Base-by-base conservation (phyloP, 1,140 invertebrate species). In the Planococcus citri region DNA sequence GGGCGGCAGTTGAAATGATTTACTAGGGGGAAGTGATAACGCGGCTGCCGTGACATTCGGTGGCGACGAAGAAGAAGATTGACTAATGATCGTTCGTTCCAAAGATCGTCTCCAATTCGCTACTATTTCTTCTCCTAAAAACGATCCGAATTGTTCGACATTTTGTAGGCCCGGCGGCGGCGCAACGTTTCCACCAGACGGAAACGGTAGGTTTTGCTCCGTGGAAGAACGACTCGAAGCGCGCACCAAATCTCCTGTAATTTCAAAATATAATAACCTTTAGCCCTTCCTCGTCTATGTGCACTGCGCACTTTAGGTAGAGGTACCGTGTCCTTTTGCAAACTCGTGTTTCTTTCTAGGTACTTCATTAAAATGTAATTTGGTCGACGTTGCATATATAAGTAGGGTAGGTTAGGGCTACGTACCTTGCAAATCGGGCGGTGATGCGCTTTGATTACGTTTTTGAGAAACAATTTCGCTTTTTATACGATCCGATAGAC, bases 101-200 rank as follows among this genome's bases (percentile, higher is more conserved):
- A 88, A 81, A 73, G 84, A 84, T 74, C 86, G 83, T 76, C 87
- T 82, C 87, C 87, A 90, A 77, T 87, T 87, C 73, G 87, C 86
- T 72, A 88, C 87, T 73, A 89, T 87, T 77, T 89, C 87, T 78
- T 89, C 87, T 75, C 87, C 87, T 70, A 89, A 80, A 72, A 88
- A 82, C 57, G 84, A 84, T 74, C 86, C 85, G 77, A 87, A 88
- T 27, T 83, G 82, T 77, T 88, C 86, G 74, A 87, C 85, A 76
- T 85, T 87, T 78, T 86, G 85, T 29, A 85, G 82, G 69, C 83
- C 79, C 51, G 83, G 84, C 25, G 69, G 70, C 70, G 71, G 71
- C 58, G 67, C 25, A 6, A 20, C 41, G 25, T 68, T 21, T 71
- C 67, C 57, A 22, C 69, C 68, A 69, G 71, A 37, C 70, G 69